A percentile compares a stretch with the other conserved stretches of the same genome.
These are phyloP conservation scores for Yponomeuta sedellus DNA, from an alignment of 2,888 invertebrate genomes.

Conservation along the genomic window DNA sequence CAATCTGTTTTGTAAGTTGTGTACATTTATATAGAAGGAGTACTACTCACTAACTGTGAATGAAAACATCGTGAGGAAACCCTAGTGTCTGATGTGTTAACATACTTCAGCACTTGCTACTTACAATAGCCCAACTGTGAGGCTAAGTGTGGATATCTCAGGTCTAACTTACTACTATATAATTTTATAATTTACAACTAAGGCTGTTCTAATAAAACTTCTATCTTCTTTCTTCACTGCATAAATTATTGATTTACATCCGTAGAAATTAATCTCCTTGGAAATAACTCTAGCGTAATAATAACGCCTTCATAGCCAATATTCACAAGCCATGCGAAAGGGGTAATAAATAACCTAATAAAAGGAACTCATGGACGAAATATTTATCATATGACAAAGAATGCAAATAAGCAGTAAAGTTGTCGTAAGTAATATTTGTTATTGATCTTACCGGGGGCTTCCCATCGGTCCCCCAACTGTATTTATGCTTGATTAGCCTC, in stretches of 20 bases:
- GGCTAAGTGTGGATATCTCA: too few relatives aligned
- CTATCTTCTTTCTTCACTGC: not conserved
- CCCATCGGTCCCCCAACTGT: slow-evolving; percentile 49
- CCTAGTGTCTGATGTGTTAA: too few relatives aligned
- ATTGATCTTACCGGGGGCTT: slow-evolving; percentile 35
- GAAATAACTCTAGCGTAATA: not conserved
- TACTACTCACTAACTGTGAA: too few relatives aligned
- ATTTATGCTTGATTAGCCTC: slow-evolving; percentile 64
- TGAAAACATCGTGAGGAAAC: too few relatives aligned
- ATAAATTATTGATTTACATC: not conserved
- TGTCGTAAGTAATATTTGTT: slow-evolving; percentile 18
- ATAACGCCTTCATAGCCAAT: not conserved
- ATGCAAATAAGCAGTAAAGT: slow-evolving; percentile 18
- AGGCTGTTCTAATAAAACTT: not conserved
- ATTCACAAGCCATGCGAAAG: not conserved
- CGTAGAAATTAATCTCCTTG: not conserved
- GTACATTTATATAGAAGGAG: too few relatives aligned
- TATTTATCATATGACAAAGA: slow-evolving; percentile 10
- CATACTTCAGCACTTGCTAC: too few relatives aligned
- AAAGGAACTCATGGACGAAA: slow-evolving; percentile 3
- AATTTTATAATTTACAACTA: not conserved
- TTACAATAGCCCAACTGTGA: too few relatives aligned
- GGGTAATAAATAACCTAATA: not conserved
- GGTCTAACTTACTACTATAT: too few relatives aligned
- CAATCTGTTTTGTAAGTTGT: too few relatives aligned